Evolutionary conservation across 2,888 invertebrate genomes (phyloP), one percentile per base, ranked within the genome.

Genomic region (Galeopsomyia nigrocyanea): DNA sequence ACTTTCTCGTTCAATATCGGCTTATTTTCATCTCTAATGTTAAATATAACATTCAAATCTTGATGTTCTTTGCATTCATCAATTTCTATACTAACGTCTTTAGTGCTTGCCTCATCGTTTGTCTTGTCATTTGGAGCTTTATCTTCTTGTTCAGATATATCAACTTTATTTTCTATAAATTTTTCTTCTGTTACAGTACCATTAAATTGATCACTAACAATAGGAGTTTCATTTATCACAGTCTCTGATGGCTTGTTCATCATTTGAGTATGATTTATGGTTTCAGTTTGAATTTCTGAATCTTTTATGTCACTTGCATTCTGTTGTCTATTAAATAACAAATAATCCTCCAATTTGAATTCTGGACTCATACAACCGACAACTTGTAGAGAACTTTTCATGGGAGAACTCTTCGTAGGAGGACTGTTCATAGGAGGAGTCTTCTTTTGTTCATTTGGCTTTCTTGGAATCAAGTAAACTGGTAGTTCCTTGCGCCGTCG

Each of bases 321-420:
- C 1, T 39, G 39, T 22, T 13, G 49, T 1, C 22, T 69, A 31
- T 56, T 63, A 57, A 69, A 63, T 19, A 19, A 21, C 14, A 68
- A 31, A 14, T 68, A 55, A 56, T 62, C 50, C 13, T 62, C 56
- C n/a, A 68, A 7, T 56, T 10, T 31, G 21, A 31, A 62, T 2
- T 57, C 57, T 39, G 69, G 63, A 16, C 57, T 69, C 56, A 3
- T 56, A 14, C 7, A 64, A 6, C 9, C 19, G n/a, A 66, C 1
- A 47, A 22, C 19, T 13, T 61, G 21, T n/a, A n/a, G 26, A 26
- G 26, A 5, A 26, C 26, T 26, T 26, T 26, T 26, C 2, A 26
- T 26, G 2, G 26, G 26, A 26, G 26, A 26, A 26, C 26, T 26
- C 5, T 26, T 26, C 5, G 2, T 26, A 68, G 46, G 6, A 60